These are phyloP conservation scores for Caerostris extrusa DNA, from an alignment of 1,140 invertebrate species.

Conservation along the genomic window DNA sequence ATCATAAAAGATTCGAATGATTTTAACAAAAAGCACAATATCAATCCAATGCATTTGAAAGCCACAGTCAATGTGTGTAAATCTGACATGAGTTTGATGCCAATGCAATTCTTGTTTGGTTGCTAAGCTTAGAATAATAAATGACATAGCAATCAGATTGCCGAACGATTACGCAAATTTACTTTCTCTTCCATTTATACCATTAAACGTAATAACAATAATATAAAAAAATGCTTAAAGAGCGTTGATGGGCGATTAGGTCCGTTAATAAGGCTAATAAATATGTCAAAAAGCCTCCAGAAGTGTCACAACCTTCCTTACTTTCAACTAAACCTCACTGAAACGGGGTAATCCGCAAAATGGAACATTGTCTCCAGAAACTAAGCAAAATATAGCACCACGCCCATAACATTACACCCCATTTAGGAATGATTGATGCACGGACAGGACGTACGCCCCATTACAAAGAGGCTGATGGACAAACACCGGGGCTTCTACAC, in stretches of 20 bases:
- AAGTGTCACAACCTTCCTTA: background rate
- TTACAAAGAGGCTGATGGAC: conserved; percentile 1
- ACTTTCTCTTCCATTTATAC: background rate
- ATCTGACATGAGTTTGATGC: too few relatives aligned
- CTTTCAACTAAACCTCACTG: background rate
- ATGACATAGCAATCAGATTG: too few relatives aligned
- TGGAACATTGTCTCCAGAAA: background rate
- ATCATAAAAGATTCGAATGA: too few relatives aligned
- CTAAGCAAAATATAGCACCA: background rate
- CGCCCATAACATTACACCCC: conserved; percentile 34
- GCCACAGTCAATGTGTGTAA: too few relatives aligned
- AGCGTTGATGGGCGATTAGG: background rate
- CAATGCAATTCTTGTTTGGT: too few relatives aligned
- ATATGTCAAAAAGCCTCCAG: background rate
- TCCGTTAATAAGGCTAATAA: background rate
- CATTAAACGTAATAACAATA: too few relatives aligned
- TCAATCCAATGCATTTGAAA: too few relatives aligned
- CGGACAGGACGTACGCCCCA: conserved; percentile 7
- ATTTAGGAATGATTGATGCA: conserved; percentile 21
- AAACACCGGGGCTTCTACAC: background rate
- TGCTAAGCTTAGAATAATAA: too few relatives aligned
- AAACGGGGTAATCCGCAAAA: background rate
- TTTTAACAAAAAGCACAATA: too few relatives aligned
- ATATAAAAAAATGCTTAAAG: too few relatives aligned
- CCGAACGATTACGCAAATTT: too few relatives aligned